Evolutionary conservation across 1,140 invertebrate genomes (phyloP).

Genomic region (Nephotettix cincticeps): DNA sequence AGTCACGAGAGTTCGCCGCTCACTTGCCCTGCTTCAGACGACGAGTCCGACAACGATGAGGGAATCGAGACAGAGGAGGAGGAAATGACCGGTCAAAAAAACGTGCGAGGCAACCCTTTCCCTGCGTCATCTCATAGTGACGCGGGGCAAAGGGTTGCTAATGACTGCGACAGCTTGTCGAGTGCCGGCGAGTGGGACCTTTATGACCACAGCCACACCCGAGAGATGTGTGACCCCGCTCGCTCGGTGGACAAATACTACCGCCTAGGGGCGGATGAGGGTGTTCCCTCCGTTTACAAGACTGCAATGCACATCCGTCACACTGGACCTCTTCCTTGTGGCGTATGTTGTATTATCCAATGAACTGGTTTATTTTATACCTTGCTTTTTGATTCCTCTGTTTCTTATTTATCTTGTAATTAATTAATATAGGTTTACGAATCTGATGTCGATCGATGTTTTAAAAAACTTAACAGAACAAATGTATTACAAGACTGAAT

Average conservation of each 20-base stretch:
- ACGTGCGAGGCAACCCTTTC: constrained; percentile 47
- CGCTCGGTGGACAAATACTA: constrained; percentile 35
- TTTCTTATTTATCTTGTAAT: constrained; percentile 22
- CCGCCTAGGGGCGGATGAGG: constrained; percentile 29
- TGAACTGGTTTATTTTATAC: constrained; percentile 23
- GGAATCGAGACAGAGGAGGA: constrained; percentile 37
- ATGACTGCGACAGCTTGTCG: constrained; percentile 21
- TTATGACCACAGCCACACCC: constrained; percentile 22
- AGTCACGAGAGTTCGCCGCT: constrained; percentile 35
- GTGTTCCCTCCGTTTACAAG: constrained; percentile 18
- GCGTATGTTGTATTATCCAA: constrained; percentile 40
- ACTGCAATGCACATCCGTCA: constrained; percentile 34
- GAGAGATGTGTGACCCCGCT: constrained; percentile 33
- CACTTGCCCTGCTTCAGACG: constrained; percentile 21
- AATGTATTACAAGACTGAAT: constrained; percentile 30
- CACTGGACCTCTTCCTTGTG: constrained; percentile 32
- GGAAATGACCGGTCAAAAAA: constrained; percentile 44
- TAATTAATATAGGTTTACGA: constrained; percentile 15
- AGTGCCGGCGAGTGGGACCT: constrained; percentile 27
- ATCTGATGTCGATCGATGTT: constrained; percentile 6
- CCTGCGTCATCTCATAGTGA: constrained; percentile 45
- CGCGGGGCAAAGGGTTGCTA: constrained; percentile 37
- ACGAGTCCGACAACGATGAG: constrained; percentile 34
- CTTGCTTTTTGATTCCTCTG: background rate
- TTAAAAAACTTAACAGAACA: constrained; percentile 19